Evolutionary conservation across 2,797 vertebrate genomes (phyloP).

Genomic region (Caiman crocodilus): DNA sequence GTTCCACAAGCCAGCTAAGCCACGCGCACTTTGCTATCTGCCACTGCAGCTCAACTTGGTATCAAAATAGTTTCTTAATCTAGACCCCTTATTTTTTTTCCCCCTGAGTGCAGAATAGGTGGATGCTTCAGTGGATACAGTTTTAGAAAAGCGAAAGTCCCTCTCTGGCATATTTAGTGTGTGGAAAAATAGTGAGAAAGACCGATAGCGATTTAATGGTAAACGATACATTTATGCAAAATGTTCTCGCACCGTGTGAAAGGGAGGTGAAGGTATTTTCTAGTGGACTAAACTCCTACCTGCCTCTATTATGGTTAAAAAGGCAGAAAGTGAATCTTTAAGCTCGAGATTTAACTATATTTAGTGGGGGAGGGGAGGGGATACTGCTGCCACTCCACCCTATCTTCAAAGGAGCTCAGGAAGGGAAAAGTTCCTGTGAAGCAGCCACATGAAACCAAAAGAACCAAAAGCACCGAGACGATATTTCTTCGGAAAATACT

Average conservation of each 20-base stretch:
- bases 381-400: not conserved
- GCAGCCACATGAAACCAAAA: not conserved
- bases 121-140: constrained; percentile 44
- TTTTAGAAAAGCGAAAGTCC: constrained; percentile 35
- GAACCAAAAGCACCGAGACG: not conserved
- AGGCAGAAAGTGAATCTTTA: not conserved
- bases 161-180: constrained; percentile 1
- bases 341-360: not conserved
- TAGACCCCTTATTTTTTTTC: not conserved
- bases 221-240: constrained; percentile 35
- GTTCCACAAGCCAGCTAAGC: constrained; percentile 51
- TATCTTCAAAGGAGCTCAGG: not conserved
- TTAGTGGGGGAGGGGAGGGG: not conserved
- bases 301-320: not conserved
- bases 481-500: not conserved
- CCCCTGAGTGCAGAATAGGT: not conserved
- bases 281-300: not conserved
- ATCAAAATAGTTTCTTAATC: constrained; percentile 56
- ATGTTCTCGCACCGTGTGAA: not conserved
- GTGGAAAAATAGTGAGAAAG: not conserved
- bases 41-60: constrained; percentile 50
- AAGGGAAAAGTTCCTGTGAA: not conserved
- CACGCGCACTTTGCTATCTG: constrained; percentile 42
- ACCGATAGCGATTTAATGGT: not conserved
- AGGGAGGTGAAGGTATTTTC: not conserved